Conservation (phyloP, 92 coral and sea anemone species). For the Blastomussa wellsi region DNA sequence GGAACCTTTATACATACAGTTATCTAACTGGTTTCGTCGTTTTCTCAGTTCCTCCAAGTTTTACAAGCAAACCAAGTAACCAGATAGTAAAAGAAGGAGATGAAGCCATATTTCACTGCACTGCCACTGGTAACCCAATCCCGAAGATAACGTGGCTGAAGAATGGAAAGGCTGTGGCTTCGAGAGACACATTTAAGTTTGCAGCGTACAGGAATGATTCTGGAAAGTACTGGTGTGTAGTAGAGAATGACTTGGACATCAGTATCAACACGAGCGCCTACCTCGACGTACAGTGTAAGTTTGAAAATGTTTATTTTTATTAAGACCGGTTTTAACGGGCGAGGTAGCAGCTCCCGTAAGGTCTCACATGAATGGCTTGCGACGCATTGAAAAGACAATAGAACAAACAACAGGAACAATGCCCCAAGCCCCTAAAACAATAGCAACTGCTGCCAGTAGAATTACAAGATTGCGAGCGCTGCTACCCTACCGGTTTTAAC, state of each 20-base stretch:
- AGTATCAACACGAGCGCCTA: neutral
- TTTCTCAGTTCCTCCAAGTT: constrained; percentile 12
- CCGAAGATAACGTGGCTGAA: constrained; percentile 7
- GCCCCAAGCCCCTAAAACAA: too few species aligned
- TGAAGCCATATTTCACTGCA: neutral
- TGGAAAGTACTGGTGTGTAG: constrained; percentile 11
- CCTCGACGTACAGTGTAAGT: constrained; percentile 41
- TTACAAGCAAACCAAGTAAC: neutral
- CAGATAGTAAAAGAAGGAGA: constrained; percentile 5
- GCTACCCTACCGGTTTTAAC: too few species aligned
- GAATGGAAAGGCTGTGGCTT: constrained; percentile 10
- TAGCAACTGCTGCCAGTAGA: too few species aligned
- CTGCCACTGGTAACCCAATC: constrained; percentile 4
- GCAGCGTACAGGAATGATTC: neutral
- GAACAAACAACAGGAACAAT: too few species aligned
- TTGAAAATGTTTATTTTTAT: neutral
- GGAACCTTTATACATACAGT: neutral
- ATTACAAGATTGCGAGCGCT: too few species aligned
- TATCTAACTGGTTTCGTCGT: neutral
- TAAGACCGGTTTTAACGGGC: too few species aligned
- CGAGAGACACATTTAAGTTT: neutral
- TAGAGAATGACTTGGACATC: neutral
- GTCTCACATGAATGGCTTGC: too few species aligned
- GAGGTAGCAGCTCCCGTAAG: too few species aligned
- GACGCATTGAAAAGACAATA: too few species aligned